A percentile compares a stretch with the other conserved stretches of the same genome.
These are phyloP conservation scores for Balaeniceps rex DNA, from an alignment of 2,113 vertebrate species.

Conservation along the genomic window DNA sequence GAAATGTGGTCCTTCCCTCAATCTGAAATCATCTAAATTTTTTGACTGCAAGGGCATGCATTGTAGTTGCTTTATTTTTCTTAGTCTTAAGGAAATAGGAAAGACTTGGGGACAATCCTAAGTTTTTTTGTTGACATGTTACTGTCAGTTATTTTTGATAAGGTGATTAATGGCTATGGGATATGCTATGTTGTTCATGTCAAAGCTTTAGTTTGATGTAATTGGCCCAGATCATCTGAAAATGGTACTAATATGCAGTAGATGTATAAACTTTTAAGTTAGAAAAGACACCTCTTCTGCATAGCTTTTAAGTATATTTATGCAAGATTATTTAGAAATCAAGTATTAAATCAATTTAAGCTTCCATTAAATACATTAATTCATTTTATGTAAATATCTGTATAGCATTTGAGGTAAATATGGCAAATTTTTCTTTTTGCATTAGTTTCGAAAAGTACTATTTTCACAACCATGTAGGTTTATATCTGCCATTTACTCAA, in stretches of 20 bases:
- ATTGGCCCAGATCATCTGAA: not conserved
- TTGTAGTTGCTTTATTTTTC: not conserved
- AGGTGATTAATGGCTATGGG: not conserved
- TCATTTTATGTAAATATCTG: not conserved
- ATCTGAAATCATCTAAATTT: not conserved
- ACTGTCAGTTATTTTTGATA: not conserved
- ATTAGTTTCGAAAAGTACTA: not conserved
- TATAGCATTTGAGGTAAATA: not conserved
- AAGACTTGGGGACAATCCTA: not conserved
- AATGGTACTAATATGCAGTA: not conserved
- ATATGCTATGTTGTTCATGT: not conserved
- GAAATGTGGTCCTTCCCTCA: not conserved
- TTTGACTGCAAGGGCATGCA: not conserved
- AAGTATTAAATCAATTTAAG: not conserved
- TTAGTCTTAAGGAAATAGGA: not conserved
- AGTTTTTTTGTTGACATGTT: not conserved
- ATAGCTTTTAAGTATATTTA: not conserved
- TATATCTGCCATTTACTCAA: not conserved
- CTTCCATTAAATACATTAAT: not conserved
- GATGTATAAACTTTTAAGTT: not conserved
- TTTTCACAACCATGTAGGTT: not conserved
- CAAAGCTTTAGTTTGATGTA: not conserved
- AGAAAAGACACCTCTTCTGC: not conserved
- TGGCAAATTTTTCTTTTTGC: not conserved
- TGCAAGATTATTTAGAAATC: not conserved